phyloP scores from a whole-genome alignment of 2,888 invertebrate species.

The Andricus curvator region DNA sequence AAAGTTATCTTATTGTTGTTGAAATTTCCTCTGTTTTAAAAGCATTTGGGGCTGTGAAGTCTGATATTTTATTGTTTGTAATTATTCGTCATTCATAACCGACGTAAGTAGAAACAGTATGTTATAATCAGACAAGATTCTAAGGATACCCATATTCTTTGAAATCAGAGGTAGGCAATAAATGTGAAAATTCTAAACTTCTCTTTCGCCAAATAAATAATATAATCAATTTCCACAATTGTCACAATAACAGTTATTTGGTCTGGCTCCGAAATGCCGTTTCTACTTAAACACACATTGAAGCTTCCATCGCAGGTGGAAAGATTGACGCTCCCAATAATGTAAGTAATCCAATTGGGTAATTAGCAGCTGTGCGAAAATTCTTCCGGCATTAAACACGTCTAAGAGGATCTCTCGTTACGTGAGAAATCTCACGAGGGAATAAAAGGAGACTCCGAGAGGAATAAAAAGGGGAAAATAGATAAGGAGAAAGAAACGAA shows the following conservation, averaged over 20 bases:
- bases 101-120: not conserved
- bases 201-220: no score
- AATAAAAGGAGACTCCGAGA: not conserved
- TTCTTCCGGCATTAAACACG: slow-evolving; percentile 25
- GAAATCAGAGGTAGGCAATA: not conserved
- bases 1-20: no score
- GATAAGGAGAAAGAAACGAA: slow-evolving; percentile 46
- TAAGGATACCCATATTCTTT: not conserved
- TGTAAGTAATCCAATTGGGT: slow-evolving; percentile 10
- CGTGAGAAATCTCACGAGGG: slow-evolving; percentile 28
- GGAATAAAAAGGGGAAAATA: slow-evolving; percentile 45
- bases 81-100: no score
- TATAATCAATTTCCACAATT: no score
- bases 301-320: not conserved
- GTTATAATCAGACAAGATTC: not conserved
- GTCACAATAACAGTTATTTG: no score
- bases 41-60: no score
- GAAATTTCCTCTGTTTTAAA: no score
- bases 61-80: no score
- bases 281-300: not conserved
- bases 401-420: slow-evolving; percentile 14
- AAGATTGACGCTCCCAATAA: not conserved
- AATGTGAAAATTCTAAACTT: not conserved
- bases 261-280: not conserved
- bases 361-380: slow-evolving; percentile 20